phyloP scores from a whole-genome alignment of 30 jellyfish, hydroid and myxozoan species.

The Aurelia aurita complex sp. Pacific region DNA sequence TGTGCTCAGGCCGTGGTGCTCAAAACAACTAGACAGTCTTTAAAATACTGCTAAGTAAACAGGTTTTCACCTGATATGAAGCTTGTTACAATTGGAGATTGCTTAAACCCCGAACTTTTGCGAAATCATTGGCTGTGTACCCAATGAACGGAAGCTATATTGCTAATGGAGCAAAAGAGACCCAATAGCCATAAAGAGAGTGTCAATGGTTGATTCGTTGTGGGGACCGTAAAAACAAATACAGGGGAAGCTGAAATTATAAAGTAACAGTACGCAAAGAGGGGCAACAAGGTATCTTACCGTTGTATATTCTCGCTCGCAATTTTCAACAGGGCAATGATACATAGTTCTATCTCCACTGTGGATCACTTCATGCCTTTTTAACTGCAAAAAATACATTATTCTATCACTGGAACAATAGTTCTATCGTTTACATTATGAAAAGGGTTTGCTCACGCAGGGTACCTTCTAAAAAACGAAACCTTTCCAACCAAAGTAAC shows the following conservation, averaged over 20 bases:
- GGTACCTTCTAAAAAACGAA: neutral
- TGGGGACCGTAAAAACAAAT: neutral
- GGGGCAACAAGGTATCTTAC: neutral
- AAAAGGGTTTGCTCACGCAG: neutral
- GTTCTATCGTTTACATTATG: neutral
- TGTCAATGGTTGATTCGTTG: neutral
- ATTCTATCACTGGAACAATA: neutral
- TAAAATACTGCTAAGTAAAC: too few relatives aligned
- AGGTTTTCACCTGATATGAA: too few relatives aligned
- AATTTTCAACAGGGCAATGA: slow-evolving; percentile 58
- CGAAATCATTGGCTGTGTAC: too few relatives aligned
- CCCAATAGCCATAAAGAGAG: too few relatives aligned
- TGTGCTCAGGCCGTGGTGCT: too few relatives aligned
- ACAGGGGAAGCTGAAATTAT: neutral
- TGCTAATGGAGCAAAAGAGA: too few relatives aligned
- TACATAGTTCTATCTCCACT: slow-evolving; percentile 12
- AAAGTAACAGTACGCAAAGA: neutral
- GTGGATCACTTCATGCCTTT: slow-evolving; percentile 37
- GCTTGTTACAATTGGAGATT: too few relatives aligned
- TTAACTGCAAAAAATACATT: slow-evolving; percentile 18
- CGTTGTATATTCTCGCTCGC: slow-evolving; percentile 57
- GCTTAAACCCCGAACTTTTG: too few relatives aligned
- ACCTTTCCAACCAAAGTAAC: too few relatives aligned
- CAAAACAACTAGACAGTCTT: too few relatives aligned
- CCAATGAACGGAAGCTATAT: too few relatives aligned